Percentiles rank a stretch among this genome's conserved stretches.
Conservation (phyloP, 2,113 vertebrate genomes). For the Guaruba guarouba region DNA sequence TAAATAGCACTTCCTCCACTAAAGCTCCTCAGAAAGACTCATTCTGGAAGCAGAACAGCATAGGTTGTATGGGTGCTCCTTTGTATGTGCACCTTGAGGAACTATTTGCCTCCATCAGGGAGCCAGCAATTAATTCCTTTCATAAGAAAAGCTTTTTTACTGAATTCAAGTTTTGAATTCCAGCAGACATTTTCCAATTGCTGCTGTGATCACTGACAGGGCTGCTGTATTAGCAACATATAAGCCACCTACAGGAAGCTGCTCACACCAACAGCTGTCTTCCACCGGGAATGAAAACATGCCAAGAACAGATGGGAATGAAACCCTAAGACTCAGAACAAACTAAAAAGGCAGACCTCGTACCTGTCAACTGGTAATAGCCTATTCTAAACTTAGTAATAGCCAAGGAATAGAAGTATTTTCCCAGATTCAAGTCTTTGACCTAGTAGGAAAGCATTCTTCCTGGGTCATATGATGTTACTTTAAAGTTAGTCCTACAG, state of each 20-base stretch:
- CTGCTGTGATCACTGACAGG: background rate
- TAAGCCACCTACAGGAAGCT: background rate
- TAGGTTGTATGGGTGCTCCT: background rate
- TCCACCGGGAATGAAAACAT: background rate
- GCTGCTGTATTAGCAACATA: background rate
- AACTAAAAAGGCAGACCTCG: background rate
- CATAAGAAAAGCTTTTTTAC: background rate
- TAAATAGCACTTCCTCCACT: background rate
- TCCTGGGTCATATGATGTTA: background rate
- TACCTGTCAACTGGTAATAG: background rate
- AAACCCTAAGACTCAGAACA: background rate
- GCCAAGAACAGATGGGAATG: background rate
- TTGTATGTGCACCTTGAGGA: background rate
- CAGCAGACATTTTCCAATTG: background rate
- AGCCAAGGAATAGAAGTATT: background rate
- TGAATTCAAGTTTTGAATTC: background rate
- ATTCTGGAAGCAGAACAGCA: background rate
- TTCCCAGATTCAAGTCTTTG: background rate
- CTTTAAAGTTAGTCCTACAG: background rate
- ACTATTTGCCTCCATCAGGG: background rate
- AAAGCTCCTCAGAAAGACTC: background rate
- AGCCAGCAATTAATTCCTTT: background rate
- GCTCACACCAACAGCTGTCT: background rate
- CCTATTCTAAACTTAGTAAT: background rate
- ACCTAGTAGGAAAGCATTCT: background rate